A percentile compares a stretch with the other conserved stretches of the same genome.
Evolutionary conservation across 1,140 invertebrate species (phyloP).

Genomic region (Rhizoglyphus robini): DNA sequence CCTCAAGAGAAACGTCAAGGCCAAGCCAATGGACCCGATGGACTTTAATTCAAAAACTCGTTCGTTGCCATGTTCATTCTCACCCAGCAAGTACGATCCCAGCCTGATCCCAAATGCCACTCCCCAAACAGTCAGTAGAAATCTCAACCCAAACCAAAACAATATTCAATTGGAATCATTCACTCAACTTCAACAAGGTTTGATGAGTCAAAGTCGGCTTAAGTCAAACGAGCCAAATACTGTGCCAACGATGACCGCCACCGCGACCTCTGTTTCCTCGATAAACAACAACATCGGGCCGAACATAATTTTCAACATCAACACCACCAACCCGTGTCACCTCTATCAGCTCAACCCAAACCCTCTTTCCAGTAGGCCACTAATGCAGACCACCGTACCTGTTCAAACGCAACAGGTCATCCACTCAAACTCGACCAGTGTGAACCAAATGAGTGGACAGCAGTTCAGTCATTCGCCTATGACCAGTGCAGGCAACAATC

Average conservation of each 20-base stretch:
- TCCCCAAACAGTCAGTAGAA: background rate
- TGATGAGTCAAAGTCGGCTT: too few species aligned
- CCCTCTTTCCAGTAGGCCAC: too few species aligned
- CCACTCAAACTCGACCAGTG: too few species aligned
- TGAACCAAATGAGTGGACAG: background rate
- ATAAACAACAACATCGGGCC: too few species aligned
- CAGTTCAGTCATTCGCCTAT: background rate
- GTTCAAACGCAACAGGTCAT: too few species aligned
- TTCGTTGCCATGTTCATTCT: slow-evolving; percentile 1
- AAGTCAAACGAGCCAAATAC: too few species aligned
- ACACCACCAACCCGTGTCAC: too few species aligned
- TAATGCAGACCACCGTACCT: too few species aligned
- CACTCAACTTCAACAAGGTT: background rate
- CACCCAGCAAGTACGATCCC: background rate
- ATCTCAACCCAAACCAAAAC: background rate
- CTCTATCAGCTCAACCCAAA: too few species aligned
- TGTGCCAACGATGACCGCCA: too few species aligned
- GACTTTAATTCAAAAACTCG: background rate
- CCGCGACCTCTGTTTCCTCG: too few species aligned
- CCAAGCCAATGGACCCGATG: background rate
- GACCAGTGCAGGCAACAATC: background rate
- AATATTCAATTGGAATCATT: slow-evolving; percentile 2
- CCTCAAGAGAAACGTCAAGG: background rate
- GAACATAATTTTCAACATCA: too few species aligned
- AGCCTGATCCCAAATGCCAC: background rate